phyloP scores from a whole-genome alignment of 2,797 vertebrate genomes.

The Masticophis lateralis region DNA sequence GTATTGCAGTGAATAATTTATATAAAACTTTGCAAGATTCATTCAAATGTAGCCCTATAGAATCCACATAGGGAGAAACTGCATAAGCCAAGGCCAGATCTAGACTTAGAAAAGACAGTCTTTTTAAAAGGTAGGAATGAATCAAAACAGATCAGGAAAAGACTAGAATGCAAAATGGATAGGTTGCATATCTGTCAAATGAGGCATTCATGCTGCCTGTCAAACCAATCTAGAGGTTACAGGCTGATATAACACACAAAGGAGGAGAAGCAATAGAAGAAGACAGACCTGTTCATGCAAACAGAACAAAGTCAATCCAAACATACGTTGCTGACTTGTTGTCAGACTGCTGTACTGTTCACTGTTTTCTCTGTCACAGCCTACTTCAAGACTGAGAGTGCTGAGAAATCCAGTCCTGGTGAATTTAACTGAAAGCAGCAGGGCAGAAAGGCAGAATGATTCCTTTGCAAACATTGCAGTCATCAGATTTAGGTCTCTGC shows the following conservation, averaged over 20 bases:
- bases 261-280: not conserved
- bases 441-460: not conserved
- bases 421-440: constrained; percentile 2
- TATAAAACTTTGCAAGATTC: not conserved
- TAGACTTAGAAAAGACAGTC: not conserved
- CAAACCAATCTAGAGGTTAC: not conserved
- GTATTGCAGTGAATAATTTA: not conserved
- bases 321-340: not conserved
- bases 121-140: not conserved
- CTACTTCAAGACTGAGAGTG: not conserved
- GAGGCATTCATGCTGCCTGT: not conserved
- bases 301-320: not conserved
- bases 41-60: not conserved
- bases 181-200: not conserved
- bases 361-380: not conserved
- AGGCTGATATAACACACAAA: not conserved
- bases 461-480: constrained; percentile 14
- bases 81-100: not conserved
- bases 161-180: not conserved
- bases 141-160: not conserved
- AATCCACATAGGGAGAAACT: not conserved
- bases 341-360: not conserved
- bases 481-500: not conserved
- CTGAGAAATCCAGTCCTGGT: not conserved
- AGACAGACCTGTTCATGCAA: not conserved